These are phyloP conservation scores for Lordiphosa clarofinis DNA, from an alignment of 1,140 invertebrate species.

Conservation along the genomic window DNA sequence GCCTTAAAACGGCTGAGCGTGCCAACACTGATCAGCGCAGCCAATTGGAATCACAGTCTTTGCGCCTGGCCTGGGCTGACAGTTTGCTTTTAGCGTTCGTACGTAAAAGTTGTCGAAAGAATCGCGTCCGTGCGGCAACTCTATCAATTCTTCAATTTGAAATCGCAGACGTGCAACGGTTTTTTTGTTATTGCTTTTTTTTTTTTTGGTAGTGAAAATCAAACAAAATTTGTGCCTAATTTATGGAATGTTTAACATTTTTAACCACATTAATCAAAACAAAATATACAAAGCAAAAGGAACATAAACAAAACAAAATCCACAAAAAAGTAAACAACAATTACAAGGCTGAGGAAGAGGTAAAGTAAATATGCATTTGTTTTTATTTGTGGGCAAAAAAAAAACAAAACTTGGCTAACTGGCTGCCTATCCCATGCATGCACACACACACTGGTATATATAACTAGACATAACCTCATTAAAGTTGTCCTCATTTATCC, in stretches of 20 bases:
- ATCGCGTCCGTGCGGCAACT: constrained; percentile 17
- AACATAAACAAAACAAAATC: constrained; percentile 10
- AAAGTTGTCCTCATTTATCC: constrained; percentile 74
- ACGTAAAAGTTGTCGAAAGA: constrained; percentile 53
- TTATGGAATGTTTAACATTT: constrained; percentile 29
- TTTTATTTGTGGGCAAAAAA: constrained; percentile 22
- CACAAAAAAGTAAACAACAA: constrained; percentile 44
- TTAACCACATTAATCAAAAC: constrained; percentile 38
- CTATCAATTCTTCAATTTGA: constrained; percentile 36
- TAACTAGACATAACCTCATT: constrained; percentile 66
- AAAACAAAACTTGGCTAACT: constrained; percentile 16
- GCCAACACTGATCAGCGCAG: constrained; percentile 36
- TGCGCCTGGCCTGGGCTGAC: constrained; percentile 12
- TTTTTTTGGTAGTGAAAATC: constrained; percentile 34
- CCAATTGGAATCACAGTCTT: constrained; percentile 9
- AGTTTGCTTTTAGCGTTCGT: constrained; percentile 62
- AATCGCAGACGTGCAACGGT: constrained; percentile 64
- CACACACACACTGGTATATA: constrained; percentile 5
- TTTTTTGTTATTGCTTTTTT: constrained; percentile 26
- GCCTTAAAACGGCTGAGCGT: constrained; percentile 19
- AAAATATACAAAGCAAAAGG: constrained; percentile 9
- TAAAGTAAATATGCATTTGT: constrained; percentile 42
- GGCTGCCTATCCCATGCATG: constrained; percentile 44
- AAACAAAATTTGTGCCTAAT: constrained; percentile 38
- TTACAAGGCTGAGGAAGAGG: constrained; percentile 56